phyloP scores from a whole-genome alignment of 2,113 vertebrate species.

The Dascyllus trimaculatus region DNA sequence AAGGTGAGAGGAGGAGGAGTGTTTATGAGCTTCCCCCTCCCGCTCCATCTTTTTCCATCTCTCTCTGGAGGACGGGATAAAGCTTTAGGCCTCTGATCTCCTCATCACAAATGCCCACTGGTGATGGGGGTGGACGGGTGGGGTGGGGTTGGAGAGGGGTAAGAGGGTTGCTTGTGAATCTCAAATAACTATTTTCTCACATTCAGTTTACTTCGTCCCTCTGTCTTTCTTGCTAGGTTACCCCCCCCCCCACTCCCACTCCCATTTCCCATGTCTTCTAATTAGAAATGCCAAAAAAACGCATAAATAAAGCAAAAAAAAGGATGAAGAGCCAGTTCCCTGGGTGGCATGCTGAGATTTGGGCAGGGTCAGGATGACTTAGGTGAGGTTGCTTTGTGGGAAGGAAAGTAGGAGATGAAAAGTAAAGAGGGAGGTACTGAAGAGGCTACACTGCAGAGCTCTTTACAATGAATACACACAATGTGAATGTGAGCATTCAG shows the following conservation, averaged over 20 bases:
- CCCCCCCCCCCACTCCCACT: background rate
- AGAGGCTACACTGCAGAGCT: background rate
- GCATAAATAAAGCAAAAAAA: slow-evolving; percentile 66
- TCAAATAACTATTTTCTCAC: slow-evolving; percentile 68
- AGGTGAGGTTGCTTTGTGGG: slow-evolving; percentile 23
- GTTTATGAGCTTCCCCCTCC: slow-evolving; percentile 36
- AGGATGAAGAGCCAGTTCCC: slow-evolving; percentile 40
- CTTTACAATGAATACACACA: background rate
- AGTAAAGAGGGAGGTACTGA: background rate
- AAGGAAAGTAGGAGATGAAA: background rate
- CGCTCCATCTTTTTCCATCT: slow-evolving; percentile 8
- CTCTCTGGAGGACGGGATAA: slow-evolving; percentile 49
- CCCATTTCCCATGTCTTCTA: slow-evolving; percentile 47
- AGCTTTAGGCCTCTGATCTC: slow-evolving; percentile 62
- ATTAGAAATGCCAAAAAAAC: slow-evolving; percentile 73
- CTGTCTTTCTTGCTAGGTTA: slow-evolving; percentile 8
- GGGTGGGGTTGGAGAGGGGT: too few relatives aligned
- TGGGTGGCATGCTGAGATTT: slow-evolving; percentile 37
- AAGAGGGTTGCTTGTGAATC: slow-evolving; percentile 42
- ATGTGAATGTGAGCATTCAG: background rate
- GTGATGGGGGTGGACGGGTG: slow-evolving; percentile 7
- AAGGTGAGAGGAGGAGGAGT: slow-evolving; percentile 14
- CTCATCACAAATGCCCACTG: slow-evolving; percentile 65
- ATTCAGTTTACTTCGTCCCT: slow-evolving; percentile 54
- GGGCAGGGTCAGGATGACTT: slow-evolving; percentile 14